phyloP scores from a whole-genome alignment of 2,113 vertebrate genomes.

The Riparia riparia region DNA sequence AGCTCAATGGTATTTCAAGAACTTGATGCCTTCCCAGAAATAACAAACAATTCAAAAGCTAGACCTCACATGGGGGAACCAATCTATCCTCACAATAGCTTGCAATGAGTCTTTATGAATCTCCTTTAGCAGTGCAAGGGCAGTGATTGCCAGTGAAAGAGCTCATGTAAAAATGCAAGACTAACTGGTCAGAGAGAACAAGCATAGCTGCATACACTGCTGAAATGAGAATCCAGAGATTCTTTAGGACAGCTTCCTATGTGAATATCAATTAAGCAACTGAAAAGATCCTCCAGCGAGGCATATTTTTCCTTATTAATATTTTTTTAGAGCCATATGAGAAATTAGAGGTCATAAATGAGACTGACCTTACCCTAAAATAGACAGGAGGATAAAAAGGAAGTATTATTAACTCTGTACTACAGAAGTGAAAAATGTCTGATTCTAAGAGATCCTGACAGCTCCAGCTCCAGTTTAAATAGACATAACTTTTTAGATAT shows the following conservation, averaged over 20 bases:
- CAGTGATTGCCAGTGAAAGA: slow-evolving; percentile 42
- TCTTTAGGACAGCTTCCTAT: slow-evolving; percentile 25
- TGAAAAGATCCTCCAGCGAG: slow-evolving; percentile 26
- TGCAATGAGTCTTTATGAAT: slow-evolving; percentile 48
- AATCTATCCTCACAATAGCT: slow-evolving; percentile 62
- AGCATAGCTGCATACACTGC: not conserved
- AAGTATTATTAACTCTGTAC: slow-evolving; percentile 13
- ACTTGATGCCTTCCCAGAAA: slow-evolving; percentile 36
- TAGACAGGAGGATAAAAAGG: slow-evolving; percentile 7
- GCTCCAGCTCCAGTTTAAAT: not conserved
- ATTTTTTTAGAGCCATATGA: slow-evolving; percentile 49
- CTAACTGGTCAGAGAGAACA: slow-evolving; percentile 6
- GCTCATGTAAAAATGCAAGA: slow-evolving; percentile 22
- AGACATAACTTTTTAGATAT: not conserved
- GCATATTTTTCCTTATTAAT: slow-evolving; percentile 58
- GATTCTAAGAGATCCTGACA: not conserved
- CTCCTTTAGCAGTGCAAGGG: slow-evolving; percentile 21
- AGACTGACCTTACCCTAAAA: not conserved
- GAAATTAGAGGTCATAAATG: slow-evolving; percentile 12
- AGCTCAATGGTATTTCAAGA: not conserved
- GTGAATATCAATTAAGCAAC: slow-evolving; percentile 59
- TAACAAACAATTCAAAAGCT: slow-evolving; percentile 59
- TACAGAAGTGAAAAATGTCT: not conserved
- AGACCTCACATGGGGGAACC: slow-evolving; percentile 28
- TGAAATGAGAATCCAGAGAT: slow-evolving; percentile 20